These are phyloP conservation scores for Pandemis corylana DNA, from an alignment of 2,888 invertebrate genomes.

Conservation along the genomic window DNA sequence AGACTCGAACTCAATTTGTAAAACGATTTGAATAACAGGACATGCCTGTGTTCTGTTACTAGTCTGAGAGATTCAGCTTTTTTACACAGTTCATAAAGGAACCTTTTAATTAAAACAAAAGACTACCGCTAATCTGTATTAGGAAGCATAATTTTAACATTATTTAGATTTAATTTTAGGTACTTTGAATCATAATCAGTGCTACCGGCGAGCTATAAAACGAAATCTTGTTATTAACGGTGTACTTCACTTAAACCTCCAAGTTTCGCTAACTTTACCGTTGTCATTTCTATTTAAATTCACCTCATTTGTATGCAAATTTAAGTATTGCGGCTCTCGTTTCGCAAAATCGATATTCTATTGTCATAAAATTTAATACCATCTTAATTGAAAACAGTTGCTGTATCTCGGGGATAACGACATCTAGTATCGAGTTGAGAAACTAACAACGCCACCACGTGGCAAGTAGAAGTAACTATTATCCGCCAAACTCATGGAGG, in stretches of 20 bases:
- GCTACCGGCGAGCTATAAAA: conserved; percentile 3
- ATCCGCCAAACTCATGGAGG: too few relatives aligned
- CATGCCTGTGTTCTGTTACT: background rate
- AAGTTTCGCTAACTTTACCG: conserved; percentile 12
- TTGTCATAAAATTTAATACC: background rate
- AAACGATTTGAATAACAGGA: background rate
- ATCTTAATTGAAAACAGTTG: background rate
- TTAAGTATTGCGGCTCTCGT: conserved; percentile 12
- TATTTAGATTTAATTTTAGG: background rate
- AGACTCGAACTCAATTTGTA: background rate
- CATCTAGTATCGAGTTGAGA: background rate
- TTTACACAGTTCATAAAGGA: background rate
- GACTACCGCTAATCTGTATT: too few relatives aligned
- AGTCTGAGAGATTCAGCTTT: background rate
- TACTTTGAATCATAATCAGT: background rate
- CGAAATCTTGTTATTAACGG: conserved; percentile 12
- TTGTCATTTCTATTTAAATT: conserved; percentile 20
- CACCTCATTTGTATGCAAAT: conserved; percentile 14
- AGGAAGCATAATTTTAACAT: background rate
- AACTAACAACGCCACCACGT: background rate
- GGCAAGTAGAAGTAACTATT: too few relatives aligned
- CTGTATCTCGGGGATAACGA: background rate
- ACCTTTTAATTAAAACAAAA: background rate
- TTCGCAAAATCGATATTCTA: conserved; percentile 4
- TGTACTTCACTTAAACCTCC: conserved; percentile 14